phyloP scores from a whole-genome alignment of 2,888 invertebrate genomes.

The Alentia gelatinosa region DNA sequence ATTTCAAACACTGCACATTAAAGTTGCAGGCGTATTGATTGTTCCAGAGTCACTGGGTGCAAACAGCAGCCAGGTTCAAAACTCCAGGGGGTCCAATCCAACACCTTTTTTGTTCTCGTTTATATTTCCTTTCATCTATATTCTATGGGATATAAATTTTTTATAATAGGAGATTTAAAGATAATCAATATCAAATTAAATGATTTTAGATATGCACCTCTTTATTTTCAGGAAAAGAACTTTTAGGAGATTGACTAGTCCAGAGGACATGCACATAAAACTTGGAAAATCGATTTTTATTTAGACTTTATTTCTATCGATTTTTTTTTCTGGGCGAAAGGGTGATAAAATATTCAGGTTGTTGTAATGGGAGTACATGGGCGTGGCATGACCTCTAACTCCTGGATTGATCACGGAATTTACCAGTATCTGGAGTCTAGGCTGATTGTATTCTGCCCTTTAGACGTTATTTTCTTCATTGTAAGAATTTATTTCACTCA shows the following conservation, averaged over 20 bases:
- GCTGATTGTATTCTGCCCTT: no score
- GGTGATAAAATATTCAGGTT: background rate
- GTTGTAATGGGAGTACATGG: constrained; percentile 42
- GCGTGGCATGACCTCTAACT: background rate
- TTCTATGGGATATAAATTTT: no score
- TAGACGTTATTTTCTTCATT: no score
- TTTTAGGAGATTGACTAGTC: background rate
- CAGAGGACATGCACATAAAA: background rate
- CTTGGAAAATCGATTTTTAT: background rate
- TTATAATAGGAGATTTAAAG: no score
- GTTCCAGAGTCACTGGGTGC: constrained; percentile 18
- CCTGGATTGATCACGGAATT: background rate
- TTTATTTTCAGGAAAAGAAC: no score
- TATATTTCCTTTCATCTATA: background rate
- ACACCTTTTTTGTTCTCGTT: background rate
- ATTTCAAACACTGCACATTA: constrained; percentile 53
- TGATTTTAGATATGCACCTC: no score
- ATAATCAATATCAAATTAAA: no score
- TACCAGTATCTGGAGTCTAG: no score
- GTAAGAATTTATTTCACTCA: no score
- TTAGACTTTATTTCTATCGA: background rate
- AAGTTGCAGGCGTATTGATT: constrained; percentile 35
- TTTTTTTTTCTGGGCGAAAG: background rate
- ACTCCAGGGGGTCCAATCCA: background rate
- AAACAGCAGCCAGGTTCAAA: constrained; percentile 1